phyloP scores from a whole-genome alignment of 2,113 vertebrate species.

The Pandion haliaetus region DNA sequence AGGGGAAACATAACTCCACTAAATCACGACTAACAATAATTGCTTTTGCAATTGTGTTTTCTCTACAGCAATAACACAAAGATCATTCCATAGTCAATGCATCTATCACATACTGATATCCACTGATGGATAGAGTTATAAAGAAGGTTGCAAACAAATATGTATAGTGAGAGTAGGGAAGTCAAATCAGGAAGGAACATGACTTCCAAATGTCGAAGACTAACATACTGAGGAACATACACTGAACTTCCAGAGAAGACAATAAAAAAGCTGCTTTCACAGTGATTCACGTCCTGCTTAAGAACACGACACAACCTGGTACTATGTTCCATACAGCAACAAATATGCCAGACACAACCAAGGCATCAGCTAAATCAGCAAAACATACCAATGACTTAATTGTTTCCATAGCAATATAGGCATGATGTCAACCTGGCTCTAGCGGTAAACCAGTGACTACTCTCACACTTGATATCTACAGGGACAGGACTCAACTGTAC shows the following conservation, averaged over 20 bases:
- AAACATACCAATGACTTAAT: neutral
- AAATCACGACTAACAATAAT: neutral
- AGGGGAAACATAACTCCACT: neutral
- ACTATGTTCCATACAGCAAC: neutral
- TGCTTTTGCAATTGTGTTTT: neutral
- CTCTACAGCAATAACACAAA: neutral
- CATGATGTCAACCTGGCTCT: neutral
- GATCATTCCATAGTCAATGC: neutral
- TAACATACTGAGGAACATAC: neutral
- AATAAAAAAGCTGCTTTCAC: neutral
- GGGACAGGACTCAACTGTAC: neutral
- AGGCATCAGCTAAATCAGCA: neutral
- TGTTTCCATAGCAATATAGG: neutral
- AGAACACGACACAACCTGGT: neutral
- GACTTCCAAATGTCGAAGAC: neutral
- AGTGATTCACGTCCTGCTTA: neutral
- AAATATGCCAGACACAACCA: neutral
- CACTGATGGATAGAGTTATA: neutral
- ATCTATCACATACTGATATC: neutral
- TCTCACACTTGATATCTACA: neutral
- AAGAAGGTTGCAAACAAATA: neutral
- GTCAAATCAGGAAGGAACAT: neutral
- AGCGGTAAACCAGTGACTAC: neutral
- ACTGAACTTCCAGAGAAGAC: slow-evolving; percentile 9
- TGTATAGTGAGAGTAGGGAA: neutral